Base-by-base conservation (phyloP, 2,888 invertebrate genomes). In the Heliconius cydno region DNA sequence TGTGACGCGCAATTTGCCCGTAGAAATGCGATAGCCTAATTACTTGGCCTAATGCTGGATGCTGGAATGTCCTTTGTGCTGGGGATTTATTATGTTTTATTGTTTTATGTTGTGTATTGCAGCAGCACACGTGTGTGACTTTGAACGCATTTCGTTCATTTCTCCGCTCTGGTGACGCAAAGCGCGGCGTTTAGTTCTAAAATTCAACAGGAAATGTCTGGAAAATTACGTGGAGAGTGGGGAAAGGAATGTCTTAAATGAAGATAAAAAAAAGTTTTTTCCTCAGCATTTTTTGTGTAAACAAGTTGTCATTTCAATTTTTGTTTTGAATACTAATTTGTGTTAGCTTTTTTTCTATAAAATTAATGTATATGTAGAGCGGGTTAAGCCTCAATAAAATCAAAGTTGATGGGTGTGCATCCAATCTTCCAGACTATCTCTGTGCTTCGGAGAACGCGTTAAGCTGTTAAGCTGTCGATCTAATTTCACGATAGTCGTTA, bases 1-100 rank as follows among this genome's bases (percentile, higher is more conserved):
- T 78, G 41, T 71, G 34, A 76, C 52, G 52, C 72, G 73, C 73
- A 78, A 78, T 78, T 72, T 72, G 38, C 52, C 63, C 28, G 41
- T 34, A 68, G 79, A 75, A 79, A 71, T 79, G 60, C 70, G 75
- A 76, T 76, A 19, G 41, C 57, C 28, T 75, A 78, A 79, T 79
- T 70, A 75, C 79, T 75, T 63, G 63, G 41, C 15, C 25, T 63
- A 71, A 77, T 77, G 65, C 65, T 72, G 63, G 46, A 72, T 77
- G 65, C 72, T 72, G 63, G 46, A 66, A 52, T 72, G 46, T 71
- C 30, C 72, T 60, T n/a, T 57, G 13, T 46, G 3, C 9, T 72
- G 1, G 3, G 19, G 9, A 30, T 25, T 28, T n/a, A 25, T 30
- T 57, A 57, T 72, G 12, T 46, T 52, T 72, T 57, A 72, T 10